Base-by-base conservation (phyloP, 1,140 invertebrate species). In the Neodiprion lecontei region DNA sequence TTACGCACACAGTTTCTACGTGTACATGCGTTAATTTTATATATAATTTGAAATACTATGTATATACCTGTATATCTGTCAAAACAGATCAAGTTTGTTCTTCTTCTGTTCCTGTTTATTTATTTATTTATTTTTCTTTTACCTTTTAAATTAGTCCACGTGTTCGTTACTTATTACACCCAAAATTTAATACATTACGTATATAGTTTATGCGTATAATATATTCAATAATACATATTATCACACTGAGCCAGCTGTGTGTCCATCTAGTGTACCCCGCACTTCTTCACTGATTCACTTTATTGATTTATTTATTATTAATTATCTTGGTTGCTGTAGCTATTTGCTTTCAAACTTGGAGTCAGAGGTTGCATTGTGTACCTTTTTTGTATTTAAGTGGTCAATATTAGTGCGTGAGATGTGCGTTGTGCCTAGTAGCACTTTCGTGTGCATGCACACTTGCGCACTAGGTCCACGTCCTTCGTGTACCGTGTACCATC, bases 381-480 rank as follows among this genome's bases (percentile, higher is more conserved):
- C 23, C 48, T 53, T 68, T 68, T 28, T 68, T 70, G 17, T 48
- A 17, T 48, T 68, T 50, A 70, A 68, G 70, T 76, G 67, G 67
- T 75, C 53, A 65, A 70, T 75, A 69, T 70, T 61, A 53, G 53
- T 53, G 61, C 67, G 69, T 53, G 68, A 70, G 53, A 53, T 61
- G 48, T 69, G 65, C 11, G 17, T 61, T 49, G 10, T 85, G 84
- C 90, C 77, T 92, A 92, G 87, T 94, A 91, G 89, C 95, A 96
- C 89, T 96, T 96, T 86, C 95, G 94, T 76, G 93, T 93, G 88
- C 95, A 96, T 73, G 94, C 93, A 87, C 95, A 99, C 88, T 98
- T 98, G 82, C 97, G 93, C 84, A 99, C 96, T 83, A 99, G 95
- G 84, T 98, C 96, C 82, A 99, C 93, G 85, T 98, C 95, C 91